Conservation (phyloP, 2,797 vertebrate species). For the Sebastes vulpes region DNA sequence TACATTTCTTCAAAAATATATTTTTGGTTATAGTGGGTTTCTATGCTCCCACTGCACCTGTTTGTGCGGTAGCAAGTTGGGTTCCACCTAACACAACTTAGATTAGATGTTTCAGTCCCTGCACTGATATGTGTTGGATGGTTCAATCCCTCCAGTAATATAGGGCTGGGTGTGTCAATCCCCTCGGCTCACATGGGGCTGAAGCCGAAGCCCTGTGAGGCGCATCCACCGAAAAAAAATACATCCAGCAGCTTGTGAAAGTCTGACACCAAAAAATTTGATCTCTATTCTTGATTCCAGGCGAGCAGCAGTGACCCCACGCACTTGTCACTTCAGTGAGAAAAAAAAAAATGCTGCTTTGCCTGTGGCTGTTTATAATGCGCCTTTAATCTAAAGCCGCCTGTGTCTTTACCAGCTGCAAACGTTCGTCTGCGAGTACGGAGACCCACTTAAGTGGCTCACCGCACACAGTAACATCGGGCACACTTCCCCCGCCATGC, state of each 20-base stretch:
- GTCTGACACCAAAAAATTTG: slow-evolving; percentile 27
- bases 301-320: slow-evolving; percentile 6
- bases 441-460: slow-evolving; percentile 58
- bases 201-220: not conserved
- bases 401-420: slow-evolving; percentile 49
- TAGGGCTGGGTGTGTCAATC: slow-evolving; percentile 16
- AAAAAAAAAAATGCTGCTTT: not conserved
- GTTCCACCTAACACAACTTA: not conserved
- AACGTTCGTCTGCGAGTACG: slow-evolving; percentile 23
- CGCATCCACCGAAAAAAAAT: slow-evolving; percentile 13
- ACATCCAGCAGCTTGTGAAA: slow-evolving; percentile 19
- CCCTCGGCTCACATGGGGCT: slow-evolving; percentile 5
- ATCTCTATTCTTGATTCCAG: slow-evolving; percentile 6
- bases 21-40: not conserved
- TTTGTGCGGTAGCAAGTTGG: not conserved
- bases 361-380: slow-evolving; percentile 46
- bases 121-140: slow-evolving; percentile 17
- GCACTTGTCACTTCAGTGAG: not conserved
- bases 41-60: not conserved
- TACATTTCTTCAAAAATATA: not conserved
- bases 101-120: slow-evolving; percentile 20
- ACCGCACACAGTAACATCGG: slow-evolving; percentile 31
- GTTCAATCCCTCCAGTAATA: slow-evolving; percentile 23
- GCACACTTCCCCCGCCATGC: slow-evolving; percentile 41
- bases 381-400: slow-evolving; percentile 37